Base-by-base conservation (phyloP, 1,140 invertebrate genomes). In the Euura lappo region DNA sequence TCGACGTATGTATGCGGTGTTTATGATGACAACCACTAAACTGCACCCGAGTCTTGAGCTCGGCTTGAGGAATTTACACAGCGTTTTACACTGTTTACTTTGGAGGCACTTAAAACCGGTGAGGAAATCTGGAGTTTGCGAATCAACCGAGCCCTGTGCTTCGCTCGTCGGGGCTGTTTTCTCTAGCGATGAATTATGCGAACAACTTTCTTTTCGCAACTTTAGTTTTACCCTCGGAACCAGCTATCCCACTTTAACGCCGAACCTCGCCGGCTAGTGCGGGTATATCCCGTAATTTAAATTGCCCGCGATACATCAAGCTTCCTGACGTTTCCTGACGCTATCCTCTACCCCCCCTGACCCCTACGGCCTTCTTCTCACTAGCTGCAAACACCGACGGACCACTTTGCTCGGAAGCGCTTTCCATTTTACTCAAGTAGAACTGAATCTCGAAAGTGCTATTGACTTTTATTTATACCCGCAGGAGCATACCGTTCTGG, bases 271-370 rank as follows among this genome's bases (percentile, higher is more conserved):
- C 13, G 10, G 51, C 13, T n/a, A 11, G 6, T 60, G 51, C 13
- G 51, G 51, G 10, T 60, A 60, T 60, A 8, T 78, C 76, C 76
- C 72, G 80, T 80, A 80, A 83, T 83, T 82, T 79, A 81, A 79
- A 82, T 82, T 79, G 77, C 79, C 70, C 71, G 72, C 75, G 76
- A 83, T 81, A 81, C 77, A 79, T 81, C 80, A 81, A 76, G 60
- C 75, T 51, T 67, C 75, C 70, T 76, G 76, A 78, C 79, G 74
- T 74, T 68, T 76, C 66, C 51, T 60, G 51, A 60, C 51, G 51
- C 51, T 60, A 60, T 10, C 51, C 51, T n/a, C 51, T n/a, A n/a
- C n/a, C 28, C 28, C 28, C 28, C 28, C 28, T 28, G 28, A 28
- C 28, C 28, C 28, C 28, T 28, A 28, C 28, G 28, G 28, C 28